Evolutionary conservation across 1,140 invertebrate species (phyloP).

Genomic region (Aphelinus certus): DNA sequence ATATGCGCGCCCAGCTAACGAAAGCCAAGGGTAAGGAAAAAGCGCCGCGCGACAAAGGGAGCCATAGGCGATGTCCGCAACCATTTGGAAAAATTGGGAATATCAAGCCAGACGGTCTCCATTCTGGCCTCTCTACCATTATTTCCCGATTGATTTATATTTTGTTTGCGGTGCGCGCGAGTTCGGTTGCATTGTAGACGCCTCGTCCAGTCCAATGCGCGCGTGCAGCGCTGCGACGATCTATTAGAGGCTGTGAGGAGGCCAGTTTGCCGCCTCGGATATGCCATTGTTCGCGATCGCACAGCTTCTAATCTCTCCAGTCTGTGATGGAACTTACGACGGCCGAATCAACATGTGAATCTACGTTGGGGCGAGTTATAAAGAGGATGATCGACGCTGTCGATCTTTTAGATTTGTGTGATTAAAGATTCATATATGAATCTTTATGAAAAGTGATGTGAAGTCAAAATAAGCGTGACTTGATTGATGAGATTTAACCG

Average conservation of each 20-base stretch:
- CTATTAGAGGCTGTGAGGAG: conserved; percentile 32
- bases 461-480: too few relatives aligned
- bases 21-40: conserved; percentile 42
- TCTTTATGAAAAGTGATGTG: too few relatives aligned
- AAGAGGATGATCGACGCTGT: too few relatives aligned
- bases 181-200: too few relatives aligned
- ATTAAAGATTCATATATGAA: too few relatives aligned
- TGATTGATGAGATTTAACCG: too few relatives aligned
- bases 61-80: conserved; percentile 51
- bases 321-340: not conserved
- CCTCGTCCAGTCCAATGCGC: too few relatives aligned
- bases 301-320: not conserved
- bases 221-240: conserved; percentile 15
- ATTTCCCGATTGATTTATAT: conserved; percentile 64
- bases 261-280: too few relatives aligned
- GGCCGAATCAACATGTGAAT: not conserved
- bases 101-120: conserved; percentile 52
- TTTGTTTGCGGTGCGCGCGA: conserved; percentile 54
- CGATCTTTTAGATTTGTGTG: too few relatives aligned
- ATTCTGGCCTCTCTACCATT: conserved; percentile 45
- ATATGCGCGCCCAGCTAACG: conserved; percentile 54
- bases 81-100: conserved; percentile 63
- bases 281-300: not conserved
- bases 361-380: too few relatives aligned
- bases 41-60: conserved; percentile 45